Base-by-base conservation (phyloP, 2,888 invertebrate genomes). In the Meandrusa payeni region DNA sequence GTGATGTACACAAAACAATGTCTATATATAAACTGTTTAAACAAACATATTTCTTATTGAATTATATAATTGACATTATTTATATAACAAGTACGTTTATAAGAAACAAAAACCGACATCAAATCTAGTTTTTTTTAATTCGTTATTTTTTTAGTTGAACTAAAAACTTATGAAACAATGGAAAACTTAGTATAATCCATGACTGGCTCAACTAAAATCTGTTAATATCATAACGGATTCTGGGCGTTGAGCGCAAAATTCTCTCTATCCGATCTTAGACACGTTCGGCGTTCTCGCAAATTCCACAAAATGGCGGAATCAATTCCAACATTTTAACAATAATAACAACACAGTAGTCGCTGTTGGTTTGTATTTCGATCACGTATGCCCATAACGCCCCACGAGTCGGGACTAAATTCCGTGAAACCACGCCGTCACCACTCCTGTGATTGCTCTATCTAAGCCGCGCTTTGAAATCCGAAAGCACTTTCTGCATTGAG, bases 351-450 rank as follows among this genome's bases (percentile, higher is more conserved):
- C 42, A 41, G 64, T 66, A 62, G 56, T 62, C 69, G 67, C 67
- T 69, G 59, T 59, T 48, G 64, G 71, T 61, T 50, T 41, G 63
- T 42, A 82, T 72, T 75, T 59, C 65, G 69, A 63, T 67, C 85
- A 85, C 85, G 85, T 82, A 56, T 59, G 43, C 47, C 58, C 58
- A 68, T 78, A 79, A 76, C 67, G 71, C 59, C 59, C 50, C 52
- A 52, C 54, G 50, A 34, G 44, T 39, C 38, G 53, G 46, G 59
- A 55, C 59, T 51, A 59, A 57, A 57, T 62, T 60, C 63, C 58
- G 52, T 57, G 56, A 64, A 64, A 68, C 71, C 71, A 70, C 74
- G 70, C 53, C 61, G 55, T 55, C 55, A 37, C 51, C 51, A 53
- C 56, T 61, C 57, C 62, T 59, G 72, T 73, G 78, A 78, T 79